Conservation (phyloP, 2,113 vertebrate species). For the Coregonus clupeaformis region DNA sequence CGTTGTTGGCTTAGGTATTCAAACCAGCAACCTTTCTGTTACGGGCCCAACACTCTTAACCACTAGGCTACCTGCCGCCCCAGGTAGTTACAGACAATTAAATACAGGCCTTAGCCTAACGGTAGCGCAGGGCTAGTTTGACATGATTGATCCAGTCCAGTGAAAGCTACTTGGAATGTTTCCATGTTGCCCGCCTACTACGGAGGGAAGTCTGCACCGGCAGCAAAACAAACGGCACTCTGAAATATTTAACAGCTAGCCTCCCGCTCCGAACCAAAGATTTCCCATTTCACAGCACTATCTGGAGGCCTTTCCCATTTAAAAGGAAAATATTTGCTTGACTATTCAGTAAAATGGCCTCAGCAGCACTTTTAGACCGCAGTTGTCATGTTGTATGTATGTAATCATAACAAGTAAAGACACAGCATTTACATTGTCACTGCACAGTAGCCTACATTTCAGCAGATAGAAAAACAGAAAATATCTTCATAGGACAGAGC, state of each 20-base stretch:
- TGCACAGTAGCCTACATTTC: background rate
- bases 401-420: background rate
- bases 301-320: background rate
- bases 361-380: background rate
- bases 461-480: background rate
- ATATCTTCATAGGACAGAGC: background rate
- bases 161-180: constrained; percentile 8
- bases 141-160: constrained; percentile 1
- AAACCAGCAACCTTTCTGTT: too few species aligned
- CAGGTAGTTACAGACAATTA: background rate
- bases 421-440: background rate
- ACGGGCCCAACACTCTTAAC: background rate
- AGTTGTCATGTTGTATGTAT: background rate
- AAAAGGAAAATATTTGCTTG: background rate
- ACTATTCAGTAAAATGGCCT: background rate
- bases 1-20: too few species aligned
- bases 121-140: background rate
- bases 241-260: background rate
- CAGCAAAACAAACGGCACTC: constrained; percentile 1
- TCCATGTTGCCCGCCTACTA: background rate
- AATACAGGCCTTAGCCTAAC: background rate
- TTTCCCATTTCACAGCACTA: background rate
- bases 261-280: background rate
- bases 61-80: background rate
- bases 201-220: constrained; percentile 10